Evolutionary conservation across 2,888 invertebrate genomes (phyloP).

Genomic region (Myopa tessellatipennis): DNA sequence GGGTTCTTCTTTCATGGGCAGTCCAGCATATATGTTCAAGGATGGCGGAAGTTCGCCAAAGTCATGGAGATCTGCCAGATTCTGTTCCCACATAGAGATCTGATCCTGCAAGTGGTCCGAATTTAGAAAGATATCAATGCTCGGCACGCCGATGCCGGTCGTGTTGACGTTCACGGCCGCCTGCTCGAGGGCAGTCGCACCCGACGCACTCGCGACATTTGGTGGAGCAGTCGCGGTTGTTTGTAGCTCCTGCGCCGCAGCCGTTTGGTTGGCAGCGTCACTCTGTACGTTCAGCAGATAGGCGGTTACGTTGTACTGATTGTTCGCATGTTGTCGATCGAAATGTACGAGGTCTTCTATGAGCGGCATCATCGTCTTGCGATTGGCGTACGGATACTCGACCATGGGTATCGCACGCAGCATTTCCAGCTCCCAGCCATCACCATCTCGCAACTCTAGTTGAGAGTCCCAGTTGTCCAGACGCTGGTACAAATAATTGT

Average conservation of each 20-base stretch:
- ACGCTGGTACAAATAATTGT: slow-evolving; percentile 73
- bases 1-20: slow-evolving; percentile 68
- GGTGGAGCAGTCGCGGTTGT: slow-evolving; percentile 42
- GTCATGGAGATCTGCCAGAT: slow-evolving; percentile 72
- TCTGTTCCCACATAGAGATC: slow-evolving; percentile 71
- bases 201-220: slow-evolving; percentile 36
- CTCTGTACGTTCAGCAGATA: slow-evolving; percentile 73
- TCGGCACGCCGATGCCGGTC: slow-evolving; percentile 47
- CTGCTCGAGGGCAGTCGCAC: slow-evolving; percentile 43
- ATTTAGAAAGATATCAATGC: slow-evolving; percentile 63
- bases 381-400: slow-evolving; percentile 66
- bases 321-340: slow-evolving; percentile 73
- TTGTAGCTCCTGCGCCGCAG: slow-evolving; percentile 61
- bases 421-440: slow-evolving; percentile 67
- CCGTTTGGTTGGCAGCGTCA: slow-evolving; percentile 59
- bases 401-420: slow-evolving; percentile 64
- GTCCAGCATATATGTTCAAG: slow-evolving; percentile 57
- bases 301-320: slow-evolving; percentile 70
- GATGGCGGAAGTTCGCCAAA: slow-evolving; percentile 66
- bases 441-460: slow-evolving; percentile 62
- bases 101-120: slow-evolving; percentile 62
- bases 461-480: slow-evolving; percentile 69
- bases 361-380: slow-evolving; percentile 67
- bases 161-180: slow-evolving; percentile 43
- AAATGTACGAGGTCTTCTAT: slow-evolving; percentile 69